Evolutionary conservation across 1,140 invertebrate species (phyloP), one percentile per base, ranked within the genome.

Genomic region (Cherax quadricarinatus): DNA sequence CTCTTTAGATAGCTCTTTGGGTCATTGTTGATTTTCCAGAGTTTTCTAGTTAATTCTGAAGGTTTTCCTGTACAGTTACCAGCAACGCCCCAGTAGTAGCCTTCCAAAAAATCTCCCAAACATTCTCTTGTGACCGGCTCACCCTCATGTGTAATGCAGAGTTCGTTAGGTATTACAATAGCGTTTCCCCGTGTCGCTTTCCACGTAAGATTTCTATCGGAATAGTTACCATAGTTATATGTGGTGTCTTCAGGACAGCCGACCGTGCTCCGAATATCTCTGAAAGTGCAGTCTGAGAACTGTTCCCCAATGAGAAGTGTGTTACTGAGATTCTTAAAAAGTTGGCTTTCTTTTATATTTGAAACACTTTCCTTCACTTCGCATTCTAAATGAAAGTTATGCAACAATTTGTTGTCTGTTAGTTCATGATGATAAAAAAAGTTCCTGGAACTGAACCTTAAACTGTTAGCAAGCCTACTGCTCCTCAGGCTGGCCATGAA

Each of bases 41-140:
- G 79, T 16, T 57, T 62, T 41, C 41, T 48, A 1, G 93, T 93
- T n/a, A 90, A n/a, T n/a, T 82, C 51, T 16, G 90, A 82, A 41
- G 84, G 87, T 24, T 81, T 51, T 4, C 88, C 93, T 4, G 86
- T 83, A 83, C 90, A 93, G 30, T 66, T 83, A 3, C 66, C 73
- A 4, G 86, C 86, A 9, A 62, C 66, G 66, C 53, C 70, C 93
- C 93, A 93, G 24, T 73, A 82, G 73, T 92, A 93, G 21, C 93
- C 93, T 14, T 70, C 78, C n/a, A 82, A 48, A 75, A 93, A 93
- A 57, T 92, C 73, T 53, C 93, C 93, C 21, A 70, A 16, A 75
- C 93, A 93, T 41, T 90, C 81, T 21, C 90, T 84, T 51, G 90
- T 93, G 21, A 92, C 93, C 53, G 91, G 90, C 30, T 89, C 83